Conservation (phyloP, 2,113 vertebrate species). For the Menura novaehollandiae region DNA sequence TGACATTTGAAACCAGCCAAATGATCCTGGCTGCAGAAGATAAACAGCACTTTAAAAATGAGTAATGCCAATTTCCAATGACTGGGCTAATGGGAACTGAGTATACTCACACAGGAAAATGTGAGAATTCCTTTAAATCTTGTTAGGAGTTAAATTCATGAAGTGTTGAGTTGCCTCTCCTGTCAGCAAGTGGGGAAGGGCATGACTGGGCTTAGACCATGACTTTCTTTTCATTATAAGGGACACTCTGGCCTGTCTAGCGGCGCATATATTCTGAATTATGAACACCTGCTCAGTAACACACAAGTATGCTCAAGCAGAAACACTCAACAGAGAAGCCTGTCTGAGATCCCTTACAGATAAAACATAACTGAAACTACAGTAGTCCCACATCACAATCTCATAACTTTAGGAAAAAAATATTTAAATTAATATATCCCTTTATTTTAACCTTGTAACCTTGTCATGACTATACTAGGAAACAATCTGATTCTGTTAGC, state of each 20-base stretch:
- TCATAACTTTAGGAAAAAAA: background rate
- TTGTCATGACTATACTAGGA: background rate
- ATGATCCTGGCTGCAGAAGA: background rate
- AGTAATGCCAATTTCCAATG: background rate
- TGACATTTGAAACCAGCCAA: background rate
- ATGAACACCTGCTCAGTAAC: background rate
- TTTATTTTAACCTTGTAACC: background rate
- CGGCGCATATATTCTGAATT: background rate
- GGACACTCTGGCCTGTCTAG: background rate
- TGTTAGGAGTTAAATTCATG: background rate
- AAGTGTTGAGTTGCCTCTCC: background rate
- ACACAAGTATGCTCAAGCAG: background rate
- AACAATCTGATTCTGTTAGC: background rate
- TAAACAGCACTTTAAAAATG: background rate
- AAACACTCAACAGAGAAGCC: background rate
- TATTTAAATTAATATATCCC: background rate
- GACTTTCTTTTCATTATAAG: background rate
- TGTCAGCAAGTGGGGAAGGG: background rate
- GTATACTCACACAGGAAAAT: background rate
- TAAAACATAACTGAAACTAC: background rate
- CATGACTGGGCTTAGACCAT: background rate
- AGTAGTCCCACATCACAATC: rapidly evolving
- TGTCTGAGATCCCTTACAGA: background rate
- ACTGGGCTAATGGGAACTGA: background rate
- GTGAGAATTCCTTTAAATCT: background rate